Base-by-base conservation (phyloP, 2,113 vertebrate genomes). In the Bungarus multicinctus region DNA sequence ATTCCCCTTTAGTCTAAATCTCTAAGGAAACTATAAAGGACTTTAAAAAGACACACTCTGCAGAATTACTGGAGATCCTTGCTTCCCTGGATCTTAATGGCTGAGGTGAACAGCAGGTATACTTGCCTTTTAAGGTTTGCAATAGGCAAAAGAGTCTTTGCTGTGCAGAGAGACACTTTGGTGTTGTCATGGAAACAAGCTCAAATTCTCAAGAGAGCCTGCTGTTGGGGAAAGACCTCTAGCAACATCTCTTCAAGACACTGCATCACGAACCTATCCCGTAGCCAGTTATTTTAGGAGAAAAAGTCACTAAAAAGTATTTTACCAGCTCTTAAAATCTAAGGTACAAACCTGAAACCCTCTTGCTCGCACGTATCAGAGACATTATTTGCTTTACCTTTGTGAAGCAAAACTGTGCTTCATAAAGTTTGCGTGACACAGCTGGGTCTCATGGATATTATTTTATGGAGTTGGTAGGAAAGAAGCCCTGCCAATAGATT, bases 121-220 rank as follows among this genome's bases (percentile, higher is more conserved):
- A 89, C 53, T 69, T 43, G 39, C 87, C 94, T 92, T 87, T 58
- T 88, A 91, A 90, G 88, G 58, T 53, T 52, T n/a, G 92, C 74
- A 88, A 92, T 60, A 93, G 90, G 87, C 23, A 88, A 53, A 81
- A 45, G 89, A 90, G 81, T 0, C 85, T 45, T 43, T 30, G 0
- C 30, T 10, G 30, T 53, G 53, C 47, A 89, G 0, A 91, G 45
- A 90, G 55, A 20, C 81, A 96, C 95, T 20, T 95, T 94, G 91
- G 90, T 91, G 94, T 52, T 87, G 89, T 90, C 95, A 97, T 95
- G 92, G 95, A 90, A 96, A 97, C 96, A 95, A 91, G 93, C 69
- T 95, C 85, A 9, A 12, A 47, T 0, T 0, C n/a, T 91, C 43
- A 86, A 89, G 91, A 58, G 91, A 85, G 27, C 87, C 34, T 45